Conservation (phyloP, 2,888 invertebrate species). For the Cerastis leucographa region DNA sequence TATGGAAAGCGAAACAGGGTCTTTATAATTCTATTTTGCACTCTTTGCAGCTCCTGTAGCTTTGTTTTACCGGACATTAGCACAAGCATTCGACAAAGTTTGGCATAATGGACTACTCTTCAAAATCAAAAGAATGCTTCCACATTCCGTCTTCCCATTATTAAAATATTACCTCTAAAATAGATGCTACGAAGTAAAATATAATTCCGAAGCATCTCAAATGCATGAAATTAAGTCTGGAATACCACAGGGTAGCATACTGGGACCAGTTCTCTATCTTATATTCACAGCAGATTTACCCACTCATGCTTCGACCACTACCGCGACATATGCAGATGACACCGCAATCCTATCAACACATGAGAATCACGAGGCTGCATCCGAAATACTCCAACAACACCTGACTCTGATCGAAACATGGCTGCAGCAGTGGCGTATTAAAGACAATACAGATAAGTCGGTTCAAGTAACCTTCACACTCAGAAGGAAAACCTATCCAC, state of each 20-base stretch:
- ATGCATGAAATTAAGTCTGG: not conserved
- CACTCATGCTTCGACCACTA: not conserved
- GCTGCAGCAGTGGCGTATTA: not conserved
- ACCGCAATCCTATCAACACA: not conserved
- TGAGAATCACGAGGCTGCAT: not conserved
- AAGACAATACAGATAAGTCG: not conserved
- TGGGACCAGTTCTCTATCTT: constrained; percentile 2
- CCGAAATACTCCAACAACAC: not conserved
- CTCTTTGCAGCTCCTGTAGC: too few species aligned
- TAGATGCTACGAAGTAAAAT: not conserved
- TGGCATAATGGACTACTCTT: not conserved
- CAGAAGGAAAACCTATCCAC: not conserved
- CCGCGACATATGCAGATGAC: not conserved
- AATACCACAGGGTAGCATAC: not conserved
- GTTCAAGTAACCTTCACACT: not conserved
- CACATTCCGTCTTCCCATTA: too few species aligned
- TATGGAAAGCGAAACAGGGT: too few species aligned
- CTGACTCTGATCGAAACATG: not conserved
- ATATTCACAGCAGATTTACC: not conserved
- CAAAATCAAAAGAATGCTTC: too few species aligned
- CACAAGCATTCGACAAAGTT: not conserved
- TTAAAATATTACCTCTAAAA: not conserved
- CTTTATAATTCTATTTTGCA: too few species aligned
- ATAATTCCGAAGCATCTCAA: not conserved
- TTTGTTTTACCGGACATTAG: too few species aligned